phyloP scores from a whole-genome alignment of 2,797 vertebrate genomes.

The Megalops cyprinoides region DNA sequence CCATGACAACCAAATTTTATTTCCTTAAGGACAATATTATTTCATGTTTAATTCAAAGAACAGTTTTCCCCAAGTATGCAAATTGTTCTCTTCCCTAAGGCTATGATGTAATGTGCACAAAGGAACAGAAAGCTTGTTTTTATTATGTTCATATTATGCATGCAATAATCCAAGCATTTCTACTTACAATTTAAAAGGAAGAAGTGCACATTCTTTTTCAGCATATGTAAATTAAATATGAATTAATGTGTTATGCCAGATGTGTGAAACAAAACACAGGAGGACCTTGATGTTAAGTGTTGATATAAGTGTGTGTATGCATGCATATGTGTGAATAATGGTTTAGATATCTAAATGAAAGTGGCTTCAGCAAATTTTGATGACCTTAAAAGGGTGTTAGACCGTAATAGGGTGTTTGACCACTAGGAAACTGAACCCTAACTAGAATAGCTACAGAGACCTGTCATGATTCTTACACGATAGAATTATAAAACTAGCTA shows the following conservation, averaged over 20 bases:
- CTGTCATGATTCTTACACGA: background rate
- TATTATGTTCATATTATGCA: background rate
- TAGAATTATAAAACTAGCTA: background rate
- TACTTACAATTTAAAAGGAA: background rate
- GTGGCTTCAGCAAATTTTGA: background rate
- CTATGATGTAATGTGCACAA: background rate
- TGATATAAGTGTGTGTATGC: background rate
- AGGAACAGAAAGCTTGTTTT: background rate
- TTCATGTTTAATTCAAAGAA: background rate
- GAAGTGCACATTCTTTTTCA: background rate
- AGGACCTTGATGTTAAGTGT: background rate
- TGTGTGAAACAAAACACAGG: background rate
- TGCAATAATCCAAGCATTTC: background rate
- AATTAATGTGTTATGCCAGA: background rate
- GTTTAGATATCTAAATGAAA: background rate
- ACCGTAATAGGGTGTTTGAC: background rate
- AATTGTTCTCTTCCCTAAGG: background rate
- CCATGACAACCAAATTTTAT: background rate
- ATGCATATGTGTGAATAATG: background rate
- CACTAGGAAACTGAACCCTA: background rate
- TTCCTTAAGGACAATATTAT: background rate
- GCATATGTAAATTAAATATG: background rate
- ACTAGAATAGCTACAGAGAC: background rate
- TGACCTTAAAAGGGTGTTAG: background rate
- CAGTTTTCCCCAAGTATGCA: background rate